Conservation (phyloP, 2,113 vertebrate genomes). For the Microtus montanus region DNA sequence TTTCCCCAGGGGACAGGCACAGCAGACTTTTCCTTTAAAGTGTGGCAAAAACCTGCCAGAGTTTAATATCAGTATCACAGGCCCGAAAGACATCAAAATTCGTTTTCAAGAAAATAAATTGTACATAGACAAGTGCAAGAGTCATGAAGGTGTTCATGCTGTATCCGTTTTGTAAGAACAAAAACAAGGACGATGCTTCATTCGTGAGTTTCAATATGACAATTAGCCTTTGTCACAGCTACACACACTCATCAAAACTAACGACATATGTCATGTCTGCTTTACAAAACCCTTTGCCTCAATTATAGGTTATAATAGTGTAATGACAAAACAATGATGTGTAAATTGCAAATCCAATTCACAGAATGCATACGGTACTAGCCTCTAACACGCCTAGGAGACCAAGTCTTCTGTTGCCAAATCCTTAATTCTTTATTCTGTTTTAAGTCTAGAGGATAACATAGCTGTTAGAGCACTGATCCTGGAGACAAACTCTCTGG, state of each 20-base stretch:
- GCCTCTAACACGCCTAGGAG: neutral
- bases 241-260: neutral
- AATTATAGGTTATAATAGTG: neutral
- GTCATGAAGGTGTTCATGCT: neutral
- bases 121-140: neutral
- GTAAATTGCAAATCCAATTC: neutral
- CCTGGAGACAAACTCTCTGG: neutral
- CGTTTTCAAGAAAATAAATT: neutral
- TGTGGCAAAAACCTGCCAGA: neutral
- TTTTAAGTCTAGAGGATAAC: neutral
- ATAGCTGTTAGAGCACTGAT: neutral
- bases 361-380: neutral
- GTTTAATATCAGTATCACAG: neutral
- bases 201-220: slow-evolving; percentile 35
- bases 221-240: neutral
- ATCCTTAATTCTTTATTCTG: neutral
- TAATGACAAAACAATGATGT: neutral
- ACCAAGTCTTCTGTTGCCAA: neutral
- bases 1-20: neutral
- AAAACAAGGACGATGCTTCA: slow-evolving; percentile 26
- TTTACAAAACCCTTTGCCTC: neutral
- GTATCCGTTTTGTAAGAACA: neutral
- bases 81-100: neutral
- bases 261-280: neutral
- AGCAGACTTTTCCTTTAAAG: neutral